Conservation (phyloP, 2,797 vertebrate genomes). For the Siniperca scherzeri region DNA sequence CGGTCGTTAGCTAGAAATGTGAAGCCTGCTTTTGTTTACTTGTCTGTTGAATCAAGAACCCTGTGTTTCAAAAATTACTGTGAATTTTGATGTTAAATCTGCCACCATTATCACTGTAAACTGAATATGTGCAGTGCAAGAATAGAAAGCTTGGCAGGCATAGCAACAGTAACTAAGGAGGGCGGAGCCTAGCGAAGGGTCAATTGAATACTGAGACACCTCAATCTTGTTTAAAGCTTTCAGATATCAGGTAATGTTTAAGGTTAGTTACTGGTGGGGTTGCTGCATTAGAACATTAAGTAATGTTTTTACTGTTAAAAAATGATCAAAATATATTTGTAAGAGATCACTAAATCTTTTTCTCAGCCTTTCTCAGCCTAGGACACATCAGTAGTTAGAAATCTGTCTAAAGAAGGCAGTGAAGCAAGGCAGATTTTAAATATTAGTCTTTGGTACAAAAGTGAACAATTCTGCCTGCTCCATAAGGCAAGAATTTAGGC, state of each 20-base stretch:
- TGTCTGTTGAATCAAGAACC: too few relatives aligned
- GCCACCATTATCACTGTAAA: too few relatives aligned
- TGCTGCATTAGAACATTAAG: constrained; percentile 1
- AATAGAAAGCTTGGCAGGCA: too few relatives aligned
- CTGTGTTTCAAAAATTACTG: too few relatives aligned
- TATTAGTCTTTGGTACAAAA: constrained; percentile 41
- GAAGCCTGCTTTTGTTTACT: too few relatives aligned
- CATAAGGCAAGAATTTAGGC: too few relatives aligned
- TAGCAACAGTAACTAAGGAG: too few relatives aligned
- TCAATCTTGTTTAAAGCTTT: constrained; percentile 21
- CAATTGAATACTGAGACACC: constrained; percentile 24
- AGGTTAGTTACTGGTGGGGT: background rate
- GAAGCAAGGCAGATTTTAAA: constrained; percentile 42
- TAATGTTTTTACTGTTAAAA: background rate
- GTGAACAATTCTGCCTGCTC: too few relatives aligned
- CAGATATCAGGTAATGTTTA: constrained; percentile 11
- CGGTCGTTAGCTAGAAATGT: too few relatives aligned
- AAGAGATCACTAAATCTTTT: constrained; percentile 22
- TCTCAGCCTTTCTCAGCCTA: constrained; percentile 5
- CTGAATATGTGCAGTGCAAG: too few relatives aligned
- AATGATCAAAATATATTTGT: constrained; percentile 3
- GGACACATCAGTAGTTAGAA: constrained; percentile 15
- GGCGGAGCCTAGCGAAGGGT: too few relatives aligned
- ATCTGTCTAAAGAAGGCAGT: constrained; percentile 22
- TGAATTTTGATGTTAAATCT: too few relatives aligned